phyloP scores from a whole-genome alignment of 1,140 invertebrate species.

The Scaptomyza hsui region DNA sequence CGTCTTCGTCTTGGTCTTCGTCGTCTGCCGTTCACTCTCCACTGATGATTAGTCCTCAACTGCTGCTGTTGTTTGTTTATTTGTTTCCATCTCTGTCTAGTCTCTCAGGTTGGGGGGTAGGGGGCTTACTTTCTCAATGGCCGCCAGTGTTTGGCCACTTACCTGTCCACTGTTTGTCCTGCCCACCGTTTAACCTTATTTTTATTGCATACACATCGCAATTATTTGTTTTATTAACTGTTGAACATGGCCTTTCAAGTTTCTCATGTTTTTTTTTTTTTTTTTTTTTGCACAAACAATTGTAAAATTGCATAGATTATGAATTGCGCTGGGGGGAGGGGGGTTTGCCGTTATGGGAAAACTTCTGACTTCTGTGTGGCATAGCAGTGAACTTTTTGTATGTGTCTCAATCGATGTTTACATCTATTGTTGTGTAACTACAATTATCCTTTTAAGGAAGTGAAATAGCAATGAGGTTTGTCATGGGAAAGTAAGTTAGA shows the following conservation, averaged over 20 bases:
- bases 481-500: slow-evolving; percentile 17
- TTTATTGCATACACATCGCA: slow-evolving; percentile 80
- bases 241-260: slow-evolving; percentile 70
- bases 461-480: slow-evolving; percentile 5
- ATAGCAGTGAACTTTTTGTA: background rate
- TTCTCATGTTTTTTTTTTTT: slow-evolving; percentile 37
- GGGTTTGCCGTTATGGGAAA: slow-evolving; percentile 10
- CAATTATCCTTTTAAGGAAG: slow-evolving; percentile 64
- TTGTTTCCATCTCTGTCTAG: slow-evolving; percentile 36
- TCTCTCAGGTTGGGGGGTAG: background rate
- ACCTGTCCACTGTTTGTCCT: slow-evolving; percentile 52
- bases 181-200: slow-evolving; percentile 72
- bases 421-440: slow-evolving; percentile 24
- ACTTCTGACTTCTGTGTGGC: slow-evolving; percentile 34
- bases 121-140: slow-evolving; percentile 40
- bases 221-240: slow-evolving; percentile 83
- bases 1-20: slow-evolving; percentile 9
- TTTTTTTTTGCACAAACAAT: slow-evolving; percentile 54
- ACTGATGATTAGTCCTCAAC: slow-evolving; percentile 38
- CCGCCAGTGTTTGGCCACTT: slow-evolving; percentile 19
- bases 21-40: slow-evolving; percentile 9
- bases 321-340: slow-evolving; percentile 40
- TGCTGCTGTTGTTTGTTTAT: slow-evolving; percentile 1
- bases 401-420: slow-evolving; percentile 20
- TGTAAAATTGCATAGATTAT: slow-evolving; percentile 75